phyloP scores from a whole-genome alignment of 2,797 vertebrate species.

The Alectoris magna region DNA sequence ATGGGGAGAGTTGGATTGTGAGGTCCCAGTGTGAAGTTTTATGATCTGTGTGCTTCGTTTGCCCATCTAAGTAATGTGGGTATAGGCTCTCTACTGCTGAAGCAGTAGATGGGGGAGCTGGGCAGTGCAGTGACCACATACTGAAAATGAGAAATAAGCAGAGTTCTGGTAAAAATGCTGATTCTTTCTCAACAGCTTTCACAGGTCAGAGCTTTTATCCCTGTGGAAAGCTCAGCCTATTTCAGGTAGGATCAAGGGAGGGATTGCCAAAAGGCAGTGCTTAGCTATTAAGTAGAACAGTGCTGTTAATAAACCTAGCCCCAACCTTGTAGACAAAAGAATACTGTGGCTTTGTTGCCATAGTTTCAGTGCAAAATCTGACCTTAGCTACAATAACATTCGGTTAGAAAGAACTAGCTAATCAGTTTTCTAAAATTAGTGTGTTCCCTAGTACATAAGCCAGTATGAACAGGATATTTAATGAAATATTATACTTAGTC shows the following conservation, averaged over 20 bases:
- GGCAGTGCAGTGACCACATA: rapidly evolving
- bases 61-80: background rate
- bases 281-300: constrained; percentile 60
- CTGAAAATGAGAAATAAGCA: background rate
- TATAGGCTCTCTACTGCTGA: background rate
- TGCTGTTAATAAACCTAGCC: constrained; percentile 69
- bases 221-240: background rate
- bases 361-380: constrained; percentile 83
- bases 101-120: rapidly evolving
- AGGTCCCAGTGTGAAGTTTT: background rate
- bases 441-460: constrained; percentile 78
- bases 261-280: constrained; percentile 31
- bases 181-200: background rate
- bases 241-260: constrained; percentile 56
- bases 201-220: background rate
- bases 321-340: constrained; percentile 68
- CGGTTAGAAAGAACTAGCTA: constrained; percentile 80
- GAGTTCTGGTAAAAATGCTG: background rate
- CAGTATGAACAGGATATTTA: constrained; percentile 78
- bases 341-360: constrained; percentile 80
- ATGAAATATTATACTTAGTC: constrained; percentile 79
- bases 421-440: constrained; percentile 86
- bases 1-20: background rate
- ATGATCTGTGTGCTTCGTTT: rapidly evolving
- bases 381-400: constrained; percentile 82